Percentiles rank a stretch among this genome's conserved stretches.
These are phyloP conservation scores for Corvus hawaiiensis DNA, from an alignment of 2,113 vertebrate species.

Conservation along the genomic window DNA sequence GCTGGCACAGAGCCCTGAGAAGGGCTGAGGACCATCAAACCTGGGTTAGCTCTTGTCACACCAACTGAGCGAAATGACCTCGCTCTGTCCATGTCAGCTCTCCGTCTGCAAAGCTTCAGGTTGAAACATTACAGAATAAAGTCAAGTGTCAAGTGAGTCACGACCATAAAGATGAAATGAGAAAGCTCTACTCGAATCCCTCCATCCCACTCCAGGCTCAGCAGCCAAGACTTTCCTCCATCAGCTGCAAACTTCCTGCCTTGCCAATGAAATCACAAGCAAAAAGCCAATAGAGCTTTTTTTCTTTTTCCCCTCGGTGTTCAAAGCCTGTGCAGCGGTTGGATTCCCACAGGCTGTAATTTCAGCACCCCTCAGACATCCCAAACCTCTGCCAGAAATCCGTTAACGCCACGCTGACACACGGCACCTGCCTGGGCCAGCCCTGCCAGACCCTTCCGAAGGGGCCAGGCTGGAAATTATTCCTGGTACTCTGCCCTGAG, in stretches of 20 bases:
- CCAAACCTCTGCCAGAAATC: neutral
- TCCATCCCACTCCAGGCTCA: neutral
- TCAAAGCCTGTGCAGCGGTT: neutral
- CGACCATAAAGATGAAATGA: neutral
- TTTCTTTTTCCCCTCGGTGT: rapidly evolving
- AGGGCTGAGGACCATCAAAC: neutral
- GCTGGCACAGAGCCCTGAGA: neutral
- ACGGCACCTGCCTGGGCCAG: neutral
- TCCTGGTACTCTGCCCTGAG: neutral
- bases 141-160: slow-evolving; percentile 30
- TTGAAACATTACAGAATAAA: neutral
- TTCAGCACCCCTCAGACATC: neutral
- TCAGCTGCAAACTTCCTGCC: neutral
- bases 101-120: neutral
- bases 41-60: neutral
- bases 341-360: neutral
- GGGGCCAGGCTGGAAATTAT: neutral
- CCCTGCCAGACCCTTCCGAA: neutral
- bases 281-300: neutral
- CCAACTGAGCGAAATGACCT: neutral
- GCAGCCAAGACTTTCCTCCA: slow-evolving; percentile 24
- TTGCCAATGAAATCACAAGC: neutral
- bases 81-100: rapidly evolving
- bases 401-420: rapidly evolving
- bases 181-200: neutral